These are phyloP conservation scores for Hemichromis elongatus DNA, from an alignment of 2,113 vertebrate species.

Conservation along the genomic window DNA sequence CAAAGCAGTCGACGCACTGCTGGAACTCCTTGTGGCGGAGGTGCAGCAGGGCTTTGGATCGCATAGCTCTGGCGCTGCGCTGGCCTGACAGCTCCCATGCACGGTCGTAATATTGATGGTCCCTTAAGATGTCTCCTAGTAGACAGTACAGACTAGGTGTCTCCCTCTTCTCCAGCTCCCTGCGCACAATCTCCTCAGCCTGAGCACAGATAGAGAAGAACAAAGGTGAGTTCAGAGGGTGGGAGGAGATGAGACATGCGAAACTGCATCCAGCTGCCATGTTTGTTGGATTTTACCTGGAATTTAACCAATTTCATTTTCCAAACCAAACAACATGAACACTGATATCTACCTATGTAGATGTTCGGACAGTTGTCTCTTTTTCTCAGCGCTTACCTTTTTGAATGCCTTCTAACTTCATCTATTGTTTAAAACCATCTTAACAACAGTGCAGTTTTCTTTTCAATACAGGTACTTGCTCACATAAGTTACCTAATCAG, in stretches of 20 bases:
- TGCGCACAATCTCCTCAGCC: constrained; percentile 89
- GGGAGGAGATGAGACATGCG: not conserved
- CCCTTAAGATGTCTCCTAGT: constrained; percentile 88
- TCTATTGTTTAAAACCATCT: not conserved
- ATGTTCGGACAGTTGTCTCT: not conserved
- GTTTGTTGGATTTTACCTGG: not conserved
- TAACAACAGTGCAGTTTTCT: not conserved
- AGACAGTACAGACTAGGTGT: constrained; percentile 86
- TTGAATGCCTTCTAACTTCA: not conserved
- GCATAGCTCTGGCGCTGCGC: constrained; percentile 89
- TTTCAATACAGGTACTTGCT: not conserved
- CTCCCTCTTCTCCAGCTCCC: constrained; percentile 88
- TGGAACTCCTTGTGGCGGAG: constrained; percentile 82
- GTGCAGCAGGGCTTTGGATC: constrained; percentile 90
- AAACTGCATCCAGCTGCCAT: not conserved
- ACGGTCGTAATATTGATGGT: constrained; percentile 85
- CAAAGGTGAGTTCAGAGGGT: not conserved
- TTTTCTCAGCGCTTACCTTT: not conserved
- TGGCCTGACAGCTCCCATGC: constrained; percentile 89
- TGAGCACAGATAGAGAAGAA: constrained; percentile 28
- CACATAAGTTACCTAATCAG: not conserved
- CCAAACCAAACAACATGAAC: not conserved
- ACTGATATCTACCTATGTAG: not conserved
- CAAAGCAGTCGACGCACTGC: constrained; percentile 87
- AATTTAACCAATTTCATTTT: not conserved